These are phyloP conservation scores for Aspidiotus destructor DNA, from an alignment of 2,888 invertebrate genomes.

Conservation along the genomic window DNA sequence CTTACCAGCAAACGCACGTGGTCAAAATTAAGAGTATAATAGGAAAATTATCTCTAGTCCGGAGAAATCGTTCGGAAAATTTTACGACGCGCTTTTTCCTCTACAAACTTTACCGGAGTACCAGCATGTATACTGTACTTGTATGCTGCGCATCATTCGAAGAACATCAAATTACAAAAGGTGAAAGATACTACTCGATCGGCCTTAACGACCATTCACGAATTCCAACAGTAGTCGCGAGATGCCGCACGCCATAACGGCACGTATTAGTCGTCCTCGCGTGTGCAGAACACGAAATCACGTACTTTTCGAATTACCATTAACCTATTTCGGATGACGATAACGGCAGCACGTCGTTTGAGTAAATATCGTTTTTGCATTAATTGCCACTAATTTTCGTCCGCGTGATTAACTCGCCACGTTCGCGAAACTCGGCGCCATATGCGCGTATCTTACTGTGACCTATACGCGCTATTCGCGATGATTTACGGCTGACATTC, in stretches of 20 bases:
- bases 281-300: background rate
- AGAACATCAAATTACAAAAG: background rate
- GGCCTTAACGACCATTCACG: background rate
- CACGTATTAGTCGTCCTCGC: background rate
- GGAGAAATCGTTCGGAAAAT: conserved; percentile 18
- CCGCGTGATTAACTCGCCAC: no score
- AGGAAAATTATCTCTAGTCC: conserved; percentile 11
- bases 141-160: no score
- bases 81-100: conserved; percentile 6
- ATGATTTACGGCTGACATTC: no score
- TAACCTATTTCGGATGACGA: conserved; percentile 4
- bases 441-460: no score
- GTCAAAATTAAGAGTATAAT: conserved; percentile 14
- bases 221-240: background rate
- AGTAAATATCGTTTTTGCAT: no score
- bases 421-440: no score
- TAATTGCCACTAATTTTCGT: no score
- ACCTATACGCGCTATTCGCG: no score
- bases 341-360: background rate
- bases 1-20: conserved; percentile 13
- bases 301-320: conserved; percentile 1
- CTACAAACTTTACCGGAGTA: no score
- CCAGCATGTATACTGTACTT: no score
- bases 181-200: background rate
- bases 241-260: background rate